These are phyloP conservation scores for Macrophya alboannulata DNA, from an alignment of 2,888 invertebrate species.

Conservation along the genomic window DNA sequence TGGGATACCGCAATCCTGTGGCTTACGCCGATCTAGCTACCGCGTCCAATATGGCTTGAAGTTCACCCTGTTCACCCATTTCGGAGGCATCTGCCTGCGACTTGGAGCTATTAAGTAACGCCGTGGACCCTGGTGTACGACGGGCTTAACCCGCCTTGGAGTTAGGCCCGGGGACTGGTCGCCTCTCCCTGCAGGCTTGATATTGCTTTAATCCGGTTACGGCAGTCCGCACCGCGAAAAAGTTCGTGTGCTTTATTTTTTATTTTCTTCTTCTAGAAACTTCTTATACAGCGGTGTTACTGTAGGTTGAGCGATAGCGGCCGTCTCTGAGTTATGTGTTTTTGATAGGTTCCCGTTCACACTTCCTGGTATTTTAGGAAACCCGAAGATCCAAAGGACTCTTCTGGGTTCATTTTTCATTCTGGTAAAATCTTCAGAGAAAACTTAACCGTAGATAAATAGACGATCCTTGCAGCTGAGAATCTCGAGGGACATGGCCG, in stretches of 20 bases:
- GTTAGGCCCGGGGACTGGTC: slow-evolving; percentile 38
- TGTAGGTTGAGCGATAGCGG: neutral
- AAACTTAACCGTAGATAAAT: slow-evolving; percentile 47
- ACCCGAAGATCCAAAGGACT: slow-evolving; percentile 27
- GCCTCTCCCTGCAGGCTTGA: slow-evolving; percentile 14
- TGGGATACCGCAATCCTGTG: slow-evolving; percentile 52
- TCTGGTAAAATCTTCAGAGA: neutral
- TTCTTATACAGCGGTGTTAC: neutral
- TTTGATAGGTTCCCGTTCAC: neutral
- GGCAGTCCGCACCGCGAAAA: slow-evolving; percentile 11
- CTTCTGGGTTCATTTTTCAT: slow-evolving; percentile 30
- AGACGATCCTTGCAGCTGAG: slow-evolving; percentile 43
- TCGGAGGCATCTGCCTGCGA: slow-evolving; percentile 51
- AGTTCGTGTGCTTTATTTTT: neutral
- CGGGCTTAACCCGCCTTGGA: slow-evolving; percentile 39
- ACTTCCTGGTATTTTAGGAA: slow-evolving; percentile 30
- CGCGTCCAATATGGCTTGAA: slow-evolving; percentile 45
- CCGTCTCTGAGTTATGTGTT: neutral
- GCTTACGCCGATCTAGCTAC: slow-evolving; percentile 47
- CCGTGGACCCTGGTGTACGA: slow-evolving; percentile 46
- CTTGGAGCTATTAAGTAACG: slow-evolving; percentile 54
- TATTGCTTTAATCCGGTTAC: slow-evolving; percentile 44
- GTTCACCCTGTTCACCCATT: slow-evolving; percentile 54
- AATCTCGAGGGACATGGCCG: slow-evolving; percentile 2
- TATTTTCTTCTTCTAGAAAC: neutral